Evolutionary conservation across 2,113 vertebrate genomes (phyloP), one percentile per base, ranked within the genome.

Genomic region (Siphamia tubifer): DNA sequence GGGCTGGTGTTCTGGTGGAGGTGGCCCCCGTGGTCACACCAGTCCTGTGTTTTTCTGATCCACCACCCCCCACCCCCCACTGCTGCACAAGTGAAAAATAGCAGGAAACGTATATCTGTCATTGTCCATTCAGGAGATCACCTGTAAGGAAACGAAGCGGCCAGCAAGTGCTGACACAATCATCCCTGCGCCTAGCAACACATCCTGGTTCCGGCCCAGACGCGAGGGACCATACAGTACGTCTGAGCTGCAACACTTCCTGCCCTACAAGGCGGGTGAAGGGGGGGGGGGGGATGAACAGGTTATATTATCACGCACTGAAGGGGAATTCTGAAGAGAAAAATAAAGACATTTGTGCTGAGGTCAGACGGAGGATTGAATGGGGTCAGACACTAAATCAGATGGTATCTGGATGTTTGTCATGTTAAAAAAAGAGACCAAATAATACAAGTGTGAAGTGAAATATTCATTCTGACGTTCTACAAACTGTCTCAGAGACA

Each of bases 31-130:
- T 68, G 75, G 67, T 61, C 80, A 72, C 63, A 47, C 23, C 47
- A 77, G 74, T 75, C 67, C 61, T 35, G 43, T 90, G 89, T 90
- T 90, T 85, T 86, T 79, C 66, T 81, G 81, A 81, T 77, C 68
- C 83, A n/a, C n/a, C 24, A 30, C 44, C 45, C 25, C 44, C 44
- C n/a, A 8, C 24, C 45, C 8, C 12, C 11, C 39, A 83, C 81
- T 84, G 68, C 72, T 76, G 73, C 77, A 84, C 81, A 68, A 77
- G 67, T 79, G 86, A 74, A 92, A 90, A 92, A 91, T 90, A 86
- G 86, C 90, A 92, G 91, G 91, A 92, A 90, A 90, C 72, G 81
- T 92, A 90, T 89, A 91, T 92, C 91, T 92, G 91, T 92, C 91
- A 92, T 85, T 91, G 87, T 84, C 82, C 81, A 92, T 92, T 92